Conservation (phyloP, 2,888 invertebrate genomes). For the Zelleria hepariella region DNA sequence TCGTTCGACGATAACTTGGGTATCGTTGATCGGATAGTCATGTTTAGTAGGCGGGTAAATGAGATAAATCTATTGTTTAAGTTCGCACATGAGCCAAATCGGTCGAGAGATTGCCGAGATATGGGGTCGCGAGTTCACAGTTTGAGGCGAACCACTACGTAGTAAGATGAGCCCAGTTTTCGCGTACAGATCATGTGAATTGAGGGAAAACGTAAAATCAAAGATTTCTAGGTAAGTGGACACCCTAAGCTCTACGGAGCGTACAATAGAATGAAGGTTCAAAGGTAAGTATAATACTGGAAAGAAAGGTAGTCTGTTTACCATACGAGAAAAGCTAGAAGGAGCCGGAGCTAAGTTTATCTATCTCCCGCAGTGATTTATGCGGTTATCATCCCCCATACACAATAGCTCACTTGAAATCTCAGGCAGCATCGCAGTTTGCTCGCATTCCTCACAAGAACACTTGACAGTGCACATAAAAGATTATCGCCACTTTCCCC, state of each 20-base stretch:
- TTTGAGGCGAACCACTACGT: too few species aligned
- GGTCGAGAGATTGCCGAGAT: too few species aligned
- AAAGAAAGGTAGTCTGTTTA: neutral
- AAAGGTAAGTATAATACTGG: neutral
- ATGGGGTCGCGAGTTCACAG: too few species aligned
- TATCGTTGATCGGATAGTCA: too few species aligned
- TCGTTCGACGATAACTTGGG: too few species aligned
- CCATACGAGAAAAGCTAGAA: neutral
- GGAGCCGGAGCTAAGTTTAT: neutral
- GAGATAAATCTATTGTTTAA: too few species aligned
- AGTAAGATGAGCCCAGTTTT: too few species aligned
- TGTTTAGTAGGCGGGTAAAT: too few species aligned
- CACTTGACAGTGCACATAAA: conserved; percentile 4
- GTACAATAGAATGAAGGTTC: too few species aligned
- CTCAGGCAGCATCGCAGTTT: neutral
- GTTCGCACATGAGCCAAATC: too few species aligned
- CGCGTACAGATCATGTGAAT: too few species aligned
- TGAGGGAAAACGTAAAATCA: too few species aligned
- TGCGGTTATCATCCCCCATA: neutral
- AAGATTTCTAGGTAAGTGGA: neutral
- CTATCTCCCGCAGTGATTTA: neutral
- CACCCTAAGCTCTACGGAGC: neutral
- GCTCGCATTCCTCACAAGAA: neutral
- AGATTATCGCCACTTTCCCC: conserved; percentile 8
- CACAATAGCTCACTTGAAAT: neutral